These are phyloP conservation scores for Dascyllus trimaculatus DNA, from an alignment of 2,113 vertebrate species.

Conservation along the genomic window DNA sequence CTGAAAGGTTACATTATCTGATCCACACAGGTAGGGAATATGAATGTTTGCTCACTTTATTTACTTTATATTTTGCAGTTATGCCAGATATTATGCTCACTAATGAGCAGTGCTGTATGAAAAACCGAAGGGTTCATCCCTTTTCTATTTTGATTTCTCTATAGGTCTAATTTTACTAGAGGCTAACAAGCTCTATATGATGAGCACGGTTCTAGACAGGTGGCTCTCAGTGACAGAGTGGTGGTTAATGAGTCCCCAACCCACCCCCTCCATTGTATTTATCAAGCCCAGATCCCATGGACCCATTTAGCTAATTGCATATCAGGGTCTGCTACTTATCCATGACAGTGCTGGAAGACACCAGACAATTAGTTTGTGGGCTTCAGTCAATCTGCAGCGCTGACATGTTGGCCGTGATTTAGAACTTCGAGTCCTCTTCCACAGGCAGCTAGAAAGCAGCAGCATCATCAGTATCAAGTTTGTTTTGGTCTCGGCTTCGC, in stretches of 20 bases:
- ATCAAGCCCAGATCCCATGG: conserved; percentile 56
- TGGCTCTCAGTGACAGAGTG: conserved; percentile 23
- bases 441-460: not conserved
- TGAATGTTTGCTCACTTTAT: not conserved
- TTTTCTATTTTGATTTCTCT: not conserved
- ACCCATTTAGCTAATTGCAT: conserved; percentile 76
- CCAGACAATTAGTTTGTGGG: conserved; percentile 48
- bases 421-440: conserved; percentile 6
- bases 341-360: conserved; percentile 32
- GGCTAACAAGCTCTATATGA: conserved; percentile 18
- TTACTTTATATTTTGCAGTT: not conserved
- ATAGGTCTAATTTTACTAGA: not conserved
- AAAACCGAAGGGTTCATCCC: not conserved
- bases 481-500: not conserved
- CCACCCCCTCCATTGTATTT: conserved; percentile 22
- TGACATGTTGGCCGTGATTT: conserved; percentile 48
- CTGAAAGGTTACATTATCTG: conserved; percentile 4
- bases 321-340: conserved; percentile 51
- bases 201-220: conserved; percentile 32
- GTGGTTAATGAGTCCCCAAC: conserved; percentile 19
- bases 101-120: not conserved
- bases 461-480: not conserved
- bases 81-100: not conserved
- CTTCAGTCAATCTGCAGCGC: conserved; percentile 39
- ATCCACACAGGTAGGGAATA: conserved; percentile 5